phyloP scores from a whole-genome alignment of 2,888 invertebrate genomes.

The Glaucopsyche alexis region DNA sequence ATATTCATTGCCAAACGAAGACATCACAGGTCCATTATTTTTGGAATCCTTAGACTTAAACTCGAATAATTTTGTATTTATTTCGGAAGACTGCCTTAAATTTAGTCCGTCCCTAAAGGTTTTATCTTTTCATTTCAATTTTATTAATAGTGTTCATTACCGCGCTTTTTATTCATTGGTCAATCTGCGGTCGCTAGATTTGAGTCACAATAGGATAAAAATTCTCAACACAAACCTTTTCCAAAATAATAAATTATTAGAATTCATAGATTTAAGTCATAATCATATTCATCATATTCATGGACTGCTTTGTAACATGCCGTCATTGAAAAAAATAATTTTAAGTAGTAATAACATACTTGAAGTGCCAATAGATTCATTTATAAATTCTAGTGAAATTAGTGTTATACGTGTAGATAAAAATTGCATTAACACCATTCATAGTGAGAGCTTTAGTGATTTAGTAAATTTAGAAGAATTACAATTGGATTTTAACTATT shows the following conservation, averaged over 20 bases:
- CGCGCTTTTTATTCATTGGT: conserved; percentile 88
- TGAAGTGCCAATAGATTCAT: conserved; percentile 90
- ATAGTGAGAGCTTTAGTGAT: conserved; percentile 88
- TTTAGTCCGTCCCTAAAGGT: conserved; percentile 90
- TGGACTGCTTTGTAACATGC: conserved; percentile 89
- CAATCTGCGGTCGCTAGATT: conserved; percentile 89
- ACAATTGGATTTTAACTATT: conserved; percentile 91
- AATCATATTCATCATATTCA: conserved; percentile 94
- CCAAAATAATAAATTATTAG: conserved; percentile 86
- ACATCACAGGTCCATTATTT: conserved; percentile 85
- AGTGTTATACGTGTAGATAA: conserved; percentile 91
- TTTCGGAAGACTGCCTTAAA: conserved; percentile 90
- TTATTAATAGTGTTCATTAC: conserved; percentile 88
- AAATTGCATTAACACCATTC: conserved; percentile 90
- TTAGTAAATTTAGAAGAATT: conserved; percentile 88
- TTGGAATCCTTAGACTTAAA: conserved; percentile 91
- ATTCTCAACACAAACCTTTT: conserved; percentile 88
- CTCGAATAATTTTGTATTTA: conserved; percentile 91
- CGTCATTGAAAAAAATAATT: conserved; percentile 88
- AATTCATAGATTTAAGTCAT: conserved; percentile 91
- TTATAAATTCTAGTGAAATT: conserved; percentile 88
- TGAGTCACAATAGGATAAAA: conserved; percentile 93
- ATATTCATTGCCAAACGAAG: conserved; percentile 83
- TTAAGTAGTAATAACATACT: conserved; percentile 94
- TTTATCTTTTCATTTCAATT: conserved; percentile 91